These are phyloP conservation scores for Heliconius nattereri DNA, from an alignment of 1,140 invertebrate genomes.

Conservation along the genomic window DNA sequence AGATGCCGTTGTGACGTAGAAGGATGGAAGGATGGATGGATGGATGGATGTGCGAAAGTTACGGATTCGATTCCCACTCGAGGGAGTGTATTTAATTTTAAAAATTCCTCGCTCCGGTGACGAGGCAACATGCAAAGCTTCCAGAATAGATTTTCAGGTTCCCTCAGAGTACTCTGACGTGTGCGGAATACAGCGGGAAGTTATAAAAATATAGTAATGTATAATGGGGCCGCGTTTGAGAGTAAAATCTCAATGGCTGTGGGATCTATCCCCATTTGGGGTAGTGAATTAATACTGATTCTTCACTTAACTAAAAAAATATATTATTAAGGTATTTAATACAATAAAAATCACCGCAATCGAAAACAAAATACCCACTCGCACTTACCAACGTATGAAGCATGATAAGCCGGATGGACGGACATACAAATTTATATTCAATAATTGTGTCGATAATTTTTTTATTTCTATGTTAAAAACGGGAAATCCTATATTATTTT, in stretches of 20 bases:
- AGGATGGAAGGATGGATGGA: no score
- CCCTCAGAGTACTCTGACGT: neutral
- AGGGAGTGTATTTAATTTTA: no score
- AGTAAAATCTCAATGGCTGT: no score
- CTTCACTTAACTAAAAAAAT: no score
- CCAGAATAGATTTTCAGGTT: neutral
- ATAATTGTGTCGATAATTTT: neutral
- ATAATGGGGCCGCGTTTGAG: no score
- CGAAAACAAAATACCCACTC: neutral
- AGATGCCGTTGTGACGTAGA: no score
- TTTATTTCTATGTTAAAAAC: neutral
- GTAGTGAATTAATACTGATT: no score
- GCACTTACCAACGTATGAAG: neutral
- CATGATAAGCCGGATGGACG: neutral
- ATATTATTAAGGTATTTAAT: neutral
- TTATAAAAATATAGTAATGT: neutral
- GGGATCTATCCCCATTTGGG: no score
- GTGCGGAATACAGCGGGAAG: neutral
- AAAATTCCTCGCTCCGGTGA: no score
- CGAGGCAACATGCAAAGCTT: no score
- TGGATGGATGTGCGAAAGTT: no score
- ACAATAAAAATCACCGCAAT: neutral
- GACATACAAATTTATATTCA: conserved; percentile 4
- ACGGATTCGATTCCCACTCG: no score
- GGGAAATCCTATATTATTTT: conserved; percentile 11